phyloP scores from a whole-genome alignment of 1,140 invertebrate species.

The Drosophila sulfurigaster region DNA sequence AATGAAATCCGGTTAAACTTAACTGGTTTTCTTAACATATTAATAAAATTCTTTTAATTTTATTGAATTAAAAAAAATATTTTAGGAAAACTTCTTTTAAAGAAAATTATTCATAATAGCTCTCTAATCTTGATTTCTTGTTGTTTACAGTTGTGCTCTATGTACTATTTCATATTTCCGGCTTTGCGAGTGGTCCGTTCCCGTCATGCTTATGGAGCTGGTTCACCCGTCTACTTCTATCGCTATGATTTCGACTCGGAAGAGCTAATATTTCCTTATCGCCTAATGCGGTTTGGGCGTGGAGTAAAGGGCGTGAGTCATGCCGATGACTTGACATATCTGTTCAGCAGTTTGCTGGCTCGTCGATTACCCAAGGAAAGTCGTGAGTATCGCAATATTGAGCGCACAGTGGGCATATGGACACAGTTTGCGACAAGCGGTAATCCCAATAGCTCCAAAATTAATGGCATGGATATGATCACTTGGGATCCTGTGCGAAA shows the following conservation, averaged over 20 bases:
- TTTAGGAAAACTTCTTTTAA: too few relatives aligned
- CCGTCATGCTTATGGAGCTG: slow-evolving; percentile 71
- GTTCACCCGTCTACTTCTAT: slow-evolving; percentile 85
- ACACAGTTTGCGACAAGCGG: slow-evolving; percentile 85
- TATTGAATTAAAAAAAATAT: too few relatives aligned
- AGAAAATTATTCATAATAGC: too few relatives aligned
- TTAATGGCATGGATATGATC: slow-evolving; percentile 73
- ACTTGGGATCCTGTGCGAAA: slow-evolving; percentile 74
- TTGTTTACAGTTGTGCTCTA: slow-evolving; percentile 66
- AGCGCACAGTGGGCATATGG: slow-evolving; percentile 83
- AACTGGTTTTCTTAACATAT: too few relatives aligned
- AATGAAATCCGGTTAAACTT: too few relatives aligned
- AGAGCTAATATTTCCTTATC: slow-evolving; percentile 65
- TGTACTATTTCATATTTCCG: slow-evolving; percentile 80
- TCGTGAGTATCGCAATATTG: slow-evolving; percentile 81
- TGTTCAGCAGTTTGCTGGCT: slow-evolving; percentile 86
- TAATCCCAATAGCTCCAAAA: slow-evolving; percentile 72
- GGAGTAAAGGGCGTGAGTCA: slow-evolving; percentile 86
- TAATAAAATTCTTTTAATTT: too few relatives aligned
- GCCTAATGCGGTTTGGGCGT: slow-evolving; percentile 83
- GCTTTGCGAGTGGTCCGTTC: slow-evolving; percentile 79
- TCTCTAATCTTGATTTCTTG: background rate
- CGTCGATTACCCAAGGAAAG: slow-evolving; percentile 80
- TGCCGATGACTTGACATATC: slow-evolving; percentile 88
- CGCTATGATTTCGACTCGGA: slow-evolving; percentile 85